Percentiles rank a stretch among this genome's conserved stretches.
Conservation (phyloP, 2,113 vertebrate genomes). For the Tapirus terrestris region DNA sequence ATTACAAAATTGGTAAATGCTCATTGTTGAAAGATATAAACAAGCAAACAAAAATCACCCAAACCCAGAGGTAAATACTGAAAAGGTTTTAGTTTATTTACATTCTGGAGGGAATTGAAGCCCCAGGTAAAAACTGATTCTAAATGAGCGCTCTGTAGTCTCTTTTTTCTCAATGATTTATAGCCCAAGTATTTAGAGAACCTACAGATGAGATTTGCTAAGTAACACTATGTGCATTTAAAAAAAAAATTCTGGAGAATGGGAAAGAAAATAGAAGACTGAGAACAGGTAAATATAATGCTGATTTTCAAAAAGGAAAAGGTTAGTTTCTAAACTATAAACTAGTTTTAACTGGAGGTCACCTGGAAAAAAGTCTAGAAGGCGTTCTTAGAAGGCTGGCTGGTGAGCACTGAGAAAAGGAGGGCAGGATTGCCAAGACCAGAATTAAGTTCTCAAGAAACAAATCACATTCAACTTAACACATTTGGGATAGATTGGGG, state of each 20-base stretch:
- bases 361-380: background rate
- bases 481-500: background rate
- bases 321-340: background rate
- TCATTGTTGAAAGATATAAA: background rate
- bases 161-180: background rate
- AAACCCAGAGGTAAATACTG: background rate
- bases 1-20: constrained; percentile 4
- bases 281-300: background rate
- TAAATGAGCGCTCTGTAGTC: background rate
- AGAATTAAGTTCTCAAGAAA: constrained; percentile 35
- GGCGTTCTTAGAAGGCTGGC: background rate
- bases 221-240: background rate
- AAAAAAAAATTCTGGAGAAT: background rate
- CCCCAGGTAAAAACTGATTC: background rate
- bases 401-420: background rate
- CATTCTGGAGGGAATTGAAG: background rate
- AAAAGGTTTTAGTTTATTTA: background rate
- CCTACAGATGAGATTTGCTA: background rate
- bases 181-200: background rate
- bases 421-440: background rate
- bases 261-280: background rate
- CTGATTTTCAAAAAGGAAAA: constrained; percentile 3
- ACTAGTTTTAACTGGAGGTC: constrained; percentile 9
- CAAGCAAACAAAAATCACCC: background rate
- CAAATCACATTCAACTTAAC: background rate